Percentiles rank a stretch among this genome's conserved stretches.
Conservation (phyloP, 2,113 vertebrate genomes). For the Nothoprocta pentlandii region DNA sequence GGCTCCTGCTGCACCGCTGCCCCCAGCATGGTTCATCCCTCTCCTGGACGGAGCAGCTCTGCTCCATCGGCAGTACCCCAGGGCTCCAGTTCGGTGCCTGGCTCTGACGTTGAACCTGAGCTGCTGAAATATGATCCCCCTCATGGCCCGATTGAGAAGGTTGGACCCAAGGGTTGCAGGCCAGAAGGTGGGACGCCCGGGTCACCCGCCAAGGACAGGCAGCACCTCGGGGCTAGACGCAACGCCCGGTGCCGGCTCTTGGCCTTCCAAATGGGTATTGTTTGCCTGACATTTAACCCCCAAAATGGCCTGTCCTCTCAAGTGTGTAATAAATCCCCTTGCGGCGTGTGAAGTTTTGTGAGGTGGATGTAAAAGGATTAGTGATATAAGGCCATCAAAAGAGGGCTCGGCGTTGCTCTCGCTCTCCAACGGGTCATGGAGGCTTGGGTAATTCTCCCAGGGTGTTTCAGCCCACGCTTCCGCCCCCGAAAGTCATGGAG, state of each 20-base stretch:
- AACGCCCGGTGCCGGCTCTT: neutral
- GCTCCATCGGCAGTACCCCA: neutral
- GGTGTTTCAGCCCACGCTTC: accelerated
- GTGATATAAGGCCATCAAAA: neutral
- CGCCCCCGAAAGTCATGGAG: accelerated
- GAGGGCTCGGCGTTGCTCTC: neutral
- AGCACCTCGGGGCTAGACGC: neutral
- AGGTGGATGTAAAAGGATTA: neutral
- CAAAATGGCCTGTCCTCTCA: neutral
- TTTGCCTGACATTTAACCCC: neutral
- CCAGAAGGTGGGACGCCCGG: neutral
- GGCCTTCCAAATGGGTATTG: neutral
- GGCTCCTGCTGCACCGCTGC: neutral
- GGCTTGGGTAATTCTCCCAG: neutral
- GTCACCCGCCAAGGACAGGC: neutral
- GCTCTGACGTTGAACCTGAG: neutral
- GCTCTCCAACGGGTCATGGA: neutral
- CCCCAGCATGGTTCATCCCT: neutral
- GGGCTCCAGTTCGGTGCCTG: neutral
- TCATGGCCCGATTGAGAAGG: neutral
- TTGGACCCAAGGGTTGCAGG: neutral
- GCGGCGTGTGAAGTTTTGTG: neutral
- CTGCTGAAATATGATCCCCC: neutral
- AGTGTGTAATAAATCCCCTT: neutral
- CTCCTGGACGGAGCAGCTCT: neutral